phyloP scores from a whole-genome alignment of 2,888 invertebrate species.

The Athalia circularis region DNA sequence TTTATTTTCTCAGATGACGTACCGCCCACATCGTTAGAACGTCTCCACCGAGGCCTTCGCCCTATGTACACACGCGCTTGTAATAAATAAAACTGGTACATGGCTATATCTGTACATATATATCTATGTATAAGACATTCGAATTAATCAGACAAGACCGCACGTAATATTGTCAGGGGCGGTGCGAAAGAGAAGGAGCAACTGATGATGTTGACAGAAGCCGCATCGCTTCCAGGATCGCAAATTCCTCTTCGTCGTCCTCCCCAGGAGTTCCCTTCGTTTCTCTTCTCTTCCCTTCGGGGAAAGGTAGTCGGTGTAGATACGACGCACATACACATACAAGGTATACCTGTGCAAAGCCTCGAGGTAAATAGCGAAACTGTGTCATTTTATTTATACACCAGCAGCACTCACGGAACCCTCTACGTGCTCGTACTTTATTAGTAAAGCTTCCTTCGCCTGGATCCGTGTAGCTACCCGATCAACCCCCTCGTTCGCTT shows the following conservation, averaged over 20 bases:
- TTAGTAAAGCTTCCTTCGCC: constrained; percentile 34
- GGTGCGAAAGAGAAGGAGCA: neutral
- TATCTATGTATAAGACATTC: neutral
- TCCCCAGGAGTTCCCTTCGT: neutral
- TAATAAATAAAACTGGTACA: no score
- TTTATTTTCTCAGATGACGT: no score
- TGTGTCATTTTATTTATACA: constrained; percentile 39
- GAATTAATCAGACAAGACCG: constrained; percentile 20
- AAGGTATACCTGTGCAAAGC: neutral
- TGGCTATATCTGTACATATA: no score
- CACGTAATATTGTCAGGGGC: constrained; percentile 1
- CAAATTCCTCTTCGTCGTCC: neutral
- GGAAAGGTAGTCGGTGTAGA: neutral
- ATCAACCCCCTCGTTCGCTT: no score
- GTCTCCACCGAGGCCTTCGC: no score
- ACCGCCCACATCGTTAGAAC: no score
- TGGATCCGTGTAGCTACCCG: neutral
- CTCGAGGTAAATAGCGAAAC: constrained; percentile 34
- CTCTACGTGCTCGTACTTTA: constrained; percentile 37
- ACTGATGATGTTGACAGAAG: constrained; percentile 25
- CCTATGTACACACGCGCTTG: no score
- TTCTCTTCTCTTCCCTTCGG: constrained; percentile 2
- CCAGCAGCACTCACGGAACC: constrained; percentile 17
- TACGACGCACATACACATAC: no score
- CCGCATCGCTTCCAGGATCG: constrained; percentile 3